Conservation (phyloP, 2,113 vertebrate species). For the Neodon shergylaensis region DNA sequence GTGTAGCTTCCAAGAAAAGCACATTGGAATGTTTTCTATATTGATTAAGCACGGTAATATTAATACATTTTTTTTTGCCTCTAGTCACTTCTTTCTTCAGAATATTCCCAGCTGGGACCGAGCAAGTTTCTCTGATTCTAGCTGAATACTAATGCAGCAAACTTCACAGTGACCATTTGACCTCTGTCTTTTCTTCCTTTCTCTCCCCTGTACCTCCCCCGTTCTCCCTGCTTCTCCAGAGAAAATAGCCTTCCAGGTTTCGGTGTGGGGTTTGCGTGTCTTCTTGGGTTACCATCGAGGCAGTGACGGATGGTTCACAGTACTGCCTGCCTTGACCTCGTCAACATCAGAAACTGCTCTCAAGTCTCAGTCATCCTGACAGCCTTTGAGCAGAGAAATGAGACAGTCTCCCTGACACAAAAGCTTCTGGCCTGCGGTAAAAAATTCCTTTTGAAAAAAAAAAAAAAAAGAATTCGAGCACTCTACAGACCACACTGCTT, state of each 20-base stretch:
- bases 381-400: conserved; percentile 91
- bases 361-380: conserved; percentile 91
- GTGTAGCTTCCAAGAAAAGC: conserved; percentile 79
- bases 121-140: conserved; percentile 84
- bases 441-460: conserved; percentile 90
- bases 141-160: conserved; percentile 85
- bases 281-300: conserved; percentile 80
- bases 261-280: conserved; percentile 78
- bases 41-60: conserved; percentile 90
- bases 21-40: conserved; percentile 88
- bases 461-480: conserved; percentile 84
- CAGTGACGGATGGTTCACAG: conserved; percentile 85
- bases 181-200: conserved; percentile 72
- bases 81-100: conserved; percentile 85
- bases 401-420: conserved; percentile 91
- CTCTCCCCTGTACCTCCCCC: conserved; percentile 65
- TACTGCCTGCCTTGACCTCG: conserved; percentile 88
- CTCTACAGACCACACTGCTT: conserved; percentile 85
- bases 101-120: conserved; percentile 83
- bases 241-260: conserved; percentile 79
- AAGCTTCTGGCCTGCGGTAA: conserved; percentile 90
- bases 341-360: conserved; percentile 91
- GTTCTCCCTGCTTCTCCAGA: conserved; percentile 68
- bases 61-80: conserved; percentile 88
- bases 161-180: conserved; percentile 84